A percentile compares a stretch with the other conserved stretches of the same genome.
Conservation (phyloP, 1,140 invertebrate species). For the Limonius californicus region DNA sequence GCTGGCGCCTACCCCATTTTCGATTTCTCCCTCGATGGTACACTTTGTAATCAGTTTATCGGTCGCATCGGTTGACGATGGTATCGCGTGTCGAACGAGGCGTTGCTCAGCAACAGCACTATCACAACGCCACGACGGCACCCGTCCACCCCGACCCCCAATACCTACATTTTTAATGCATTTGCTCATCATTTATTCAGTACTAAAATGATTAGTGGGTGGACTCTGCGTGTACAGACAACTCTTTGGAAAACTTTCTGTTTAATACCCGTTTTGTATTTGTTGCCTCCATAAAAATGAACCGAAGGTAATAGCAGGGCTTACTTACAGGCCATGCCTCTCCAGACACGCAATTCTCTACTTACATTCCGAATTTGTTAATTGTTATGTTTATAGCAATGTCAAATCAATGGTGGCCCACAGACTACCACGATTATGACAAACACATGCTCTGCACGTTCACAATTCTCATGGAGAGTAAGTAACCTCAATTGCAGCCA, state of each 20-base stretch:
- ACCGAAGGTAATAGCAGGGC: conserved; percentile 2
- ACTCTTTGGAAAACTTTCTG: conserved; percentile 23
- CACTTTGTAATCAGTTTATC: conserved; percentile 25
- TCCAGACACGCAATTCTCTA: conserved; percentile 8
- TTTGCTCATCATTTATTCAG: conserved; percentile 39
- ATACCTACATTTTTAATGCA: conserved; percentile 37
- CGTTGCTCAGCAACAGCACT: conserved; percentile 36
- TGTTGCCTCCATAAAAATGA: neutral
- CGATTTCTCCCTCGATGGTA: conserved; percentile 3
- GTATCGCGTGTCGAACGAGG: conserved; percentile 36
- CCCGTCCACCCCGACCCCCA: conserved; percentile 17
- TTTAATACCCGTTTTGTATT: conserved; percentile 13
- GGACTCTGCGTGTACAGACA: conserved; percentile 28
- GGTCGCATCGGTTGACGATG: conserved; percentile 36
- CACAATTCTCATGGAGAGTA: too few species aligned
- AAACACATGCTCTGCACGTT: too few species aligned
- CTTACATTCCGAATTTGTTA: conserved; percentile 4
- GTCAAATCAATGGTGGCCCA: neutral
- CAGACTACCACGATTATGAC: too few species aligned
- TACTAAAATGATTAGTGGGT: conserved; percentile 39
- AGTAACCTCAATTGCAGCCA: too few species aligned
- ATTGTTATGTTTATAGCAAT: neutral
- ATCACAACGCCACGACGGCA: conserved; percentile 34
- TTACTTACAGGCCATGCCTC: neutral
- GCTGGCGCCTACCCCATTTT: conserved; percentile 10